Conservation (phyloP, 2,888 invertebrate species). For the Polydrusus cervinus region DNA sequence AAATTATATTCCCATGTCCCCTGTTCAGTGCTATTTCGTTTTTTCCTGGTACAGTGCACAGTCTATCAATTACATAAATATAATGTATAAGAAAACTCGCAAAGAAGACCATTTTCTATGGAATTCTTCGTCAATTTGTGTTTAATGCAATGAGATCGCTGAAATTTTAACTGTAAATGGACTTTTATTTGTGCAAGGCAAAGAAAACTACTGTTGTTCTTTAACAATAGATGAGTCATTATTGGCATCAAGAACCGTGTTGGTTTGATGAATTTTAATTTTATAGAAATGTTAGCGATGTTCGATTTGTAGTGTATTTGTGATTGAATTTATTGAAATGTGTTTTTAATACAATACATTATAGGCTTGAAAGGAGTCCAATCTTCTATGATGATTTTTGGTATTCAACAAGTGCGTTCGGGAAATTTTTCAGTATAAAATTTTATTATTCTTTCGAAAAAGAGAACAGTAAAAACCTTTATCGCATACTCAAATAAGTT, state of each 20-base stretch:
- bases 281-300: conserved; percentile 1
- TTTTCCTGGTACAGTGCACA: not conserved
- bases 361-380: not conserved
- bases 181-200: conserved; percentile 29
- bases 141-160: conserved; percentile 25
- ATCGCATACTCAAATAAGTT: too few species aligned
- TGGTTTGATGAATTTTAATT: conserved; percentile 17
- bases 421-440: too few species aligned
- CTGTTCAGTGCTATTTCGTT: too few species aligned
- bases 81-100: not conserved
- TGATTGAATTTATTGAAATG: not conserved
- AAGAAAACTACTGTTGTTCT: conserved; percentile 32
- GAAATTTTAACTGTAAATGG: conserved; percentile 28
- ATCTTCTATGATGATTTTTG: too few species aligned
- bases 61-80: not conserved
- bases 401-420: too few species aligned
- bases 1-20: too few species aligned
- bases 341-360: not conserved
- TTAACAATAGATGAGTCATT: conserved; percentile 39
- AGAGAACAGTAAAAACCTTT: too few species aligned
- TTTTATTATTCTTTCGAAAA: too few species aligned
- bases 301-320: conserved; percentile 1
- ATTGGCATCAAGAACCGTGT: conserved; percentile 24
- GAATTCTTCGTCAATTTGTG: conserved; percentile 6
- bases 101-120: conserved; percentile 34